phyloP scores from a whole-genome alignment of 2,888 invertebrate species.

The Campoplex nolae region DNA sequence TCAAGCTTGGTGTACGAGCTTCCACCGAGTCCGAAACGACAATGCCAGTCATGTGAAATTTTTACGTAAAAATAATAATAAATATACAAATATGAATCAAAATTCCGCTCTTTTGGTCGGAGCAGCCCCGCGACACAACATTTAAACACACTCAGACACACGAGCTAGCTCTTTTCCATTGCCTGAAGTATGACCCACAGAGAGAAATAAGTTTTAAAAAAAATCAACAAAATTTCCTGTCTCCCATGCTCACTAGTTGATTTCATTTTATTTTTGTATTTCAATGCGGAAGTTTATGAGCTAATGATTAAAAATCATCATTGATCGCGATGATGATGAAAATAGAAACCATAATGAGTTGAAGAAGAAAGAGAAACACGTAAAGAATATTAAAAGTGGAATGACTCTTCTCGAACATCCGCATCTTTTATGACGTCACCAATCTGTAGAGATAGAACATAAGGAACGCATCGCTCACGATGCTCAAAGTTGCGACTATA shows the following conservation, averaged over 20 bases:
- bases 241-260: no score
- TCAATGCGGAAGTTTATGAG: neutral
- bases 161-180: slow-evolving; percentile 16
- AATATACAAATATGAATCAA: slow-evolving; percentile 2
- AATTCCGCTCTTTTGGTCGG: slow-evolving; percentile 16
- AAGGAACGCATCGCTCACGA: slow-evolving; percentile 5
- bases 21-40: slow-evolving; percentile 41
- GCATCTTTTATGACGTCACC: slow-evolving; percentile 49
- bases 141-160: slow-evolving; percentile 22
- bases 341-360: neutral
- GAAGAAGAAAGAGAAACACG: neutral
- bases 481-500: slow-evolving; percentile 14
- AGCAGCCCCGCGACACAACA: slow-evolving; percentile 19
- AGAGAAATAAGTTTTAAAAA: slow-evolving; percentile 1
- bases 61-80: slow-evolving; percentile 28
- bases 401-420: slow-evolving; percentile 57
- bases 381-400: neutral
- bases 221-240: slow-evolving; percentile 9
- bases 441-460: neutral
- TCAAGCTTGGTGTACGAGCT: slow-evolving; percentile 43
- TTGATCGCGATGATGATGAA: neutral
- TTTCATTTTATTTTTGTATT: no score
- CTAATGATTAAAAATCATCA: neutral
- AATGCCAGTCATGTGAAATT: slow-evolving; percentile 36
- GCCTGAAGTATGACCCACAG: slow-evolving; percentile 27